Conservation (phyloP, 2,797 vertebrate genomes). For the Myoxocephalus aenaeus region DNA sequence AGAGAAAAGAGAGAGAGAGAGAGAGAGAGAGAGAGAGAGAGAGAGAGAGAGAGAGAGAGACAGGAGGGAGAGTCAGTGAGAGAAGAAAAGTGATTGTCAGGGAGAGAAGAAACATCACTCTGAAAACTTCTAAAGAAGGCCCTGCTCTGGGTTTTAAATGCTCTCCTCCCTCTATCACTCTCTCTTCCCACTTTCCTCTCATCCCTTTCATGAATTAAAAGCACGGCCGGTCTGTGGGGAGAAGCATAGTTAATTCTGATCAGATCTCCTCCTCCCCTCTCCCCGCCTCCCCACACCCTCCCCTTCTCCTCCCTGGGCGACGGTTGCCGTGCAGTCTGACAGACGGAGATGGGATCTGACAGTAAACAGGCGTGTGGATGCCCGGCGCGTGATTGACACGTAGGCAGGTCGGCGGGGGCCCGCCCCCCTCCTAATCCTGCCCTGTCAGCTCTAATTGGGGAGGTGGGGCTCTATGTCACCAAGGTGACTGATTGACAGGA, state of each 20-base stretch:
- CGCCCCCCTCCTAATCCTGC: slow-evolving; percentile 89
- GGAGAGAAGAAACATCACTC: slow-evolving; percentile 81
- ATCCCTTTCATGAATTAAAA: slow-evolving; percentile 89
- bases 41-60: slow-evolving; percentile 60
- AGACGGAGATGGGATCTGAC: slow-evolving; percentile 91
- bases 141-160: slow-evolving; percentile 86
- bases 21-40: slow-evolving; percentile 50
- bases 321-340: slow-evolving; percentile 83
- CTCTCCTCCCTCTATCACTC: slow-evolving; percentile 80
- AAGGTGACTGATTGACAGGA: slow-evolving; percentile 90
- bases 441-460: slow-evolving; percentile 91
- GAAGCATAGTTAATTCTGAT: slow-evolving; percentile 89
- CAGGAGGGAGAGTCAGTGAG: slow-evolving; percentile 61
- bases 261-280: slow-evolving; percentile 81
- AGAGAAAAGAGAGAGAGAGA: slow-evolving; percentile 48
- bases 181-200: slow-evolving; percentile 79
- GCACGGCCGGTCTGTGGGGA: slow-evolving; percentile 80
- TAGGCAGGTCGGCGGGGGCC: slow-evolving; percentile 85
- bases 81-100: slow-evolving; percentile 80
- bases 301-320: slow-evolving; percentile 79
- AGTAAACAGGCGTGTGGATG: slow-evolving; percentile 89
- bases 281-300: slow-evolving; percentile 54
- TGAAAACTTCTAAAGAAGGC: slow-evolving; percentile 84
- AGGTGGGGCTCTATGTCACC: slow-evolving; percentile 89
- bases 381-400: slow-evolving; percentile 88